These are phyloP conservation scores for Leptatherina wallacei DNA, from an alignment of 2,797 vertebrate species.

Conservation along the genomic window DNA sequence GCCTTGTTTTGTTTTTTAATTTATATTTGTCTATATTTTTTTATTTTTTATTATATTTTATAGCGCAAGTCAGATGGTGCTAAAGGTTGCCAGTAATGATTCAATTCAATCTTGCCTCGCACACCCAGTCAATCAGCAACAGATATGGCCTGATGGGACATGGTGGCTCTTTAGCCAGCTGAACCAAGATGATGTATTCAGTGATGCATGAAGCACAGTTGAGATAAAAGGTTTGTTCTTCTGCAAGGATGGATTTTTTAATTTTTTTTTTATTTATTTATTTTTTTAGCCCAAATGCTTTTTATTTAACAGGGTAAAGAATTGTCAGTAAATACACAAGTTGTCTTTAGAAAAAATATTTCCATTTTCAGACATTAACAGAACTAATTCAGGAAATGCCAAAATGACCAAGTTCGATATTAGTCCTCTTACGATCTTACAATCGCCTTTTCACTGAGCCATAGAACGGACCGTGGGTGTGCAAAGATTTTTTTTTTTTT, in stretches of 20 bases:
- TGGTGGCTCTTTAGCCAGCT: slow-evolving; percentile 15
- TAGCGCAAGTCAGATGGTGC: neutral
- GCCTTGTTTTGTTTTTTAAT: slow-evolving; percentile 4
- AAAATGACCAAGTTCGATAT: too few relatives aligned
- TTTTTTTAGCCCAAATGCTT: neutral
- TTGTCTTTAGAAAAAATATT: too few relatives aligned
- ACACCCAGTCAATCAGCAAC: slow-evolving; percentile 19
- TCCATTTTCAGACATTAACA: too few relatives aligned
- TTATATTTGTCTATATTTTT: too few relatives aligned
- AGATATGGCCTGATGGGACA: slow-evolving; percentile 4
- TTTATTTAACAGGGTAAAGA: neutral
- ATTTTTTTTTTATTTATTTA: slow-evolving; percentile 25
- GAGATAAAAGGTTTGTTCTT: slow-evolving; percentile 5
- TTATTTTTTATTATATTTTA: too few relatives aligned
- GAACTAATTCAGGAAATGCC: too few relatives aligned
- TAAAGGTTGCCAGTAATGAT: slow-evolving; percentile 18
- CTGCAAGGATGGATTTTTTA: slow-evolving; percentile 15
- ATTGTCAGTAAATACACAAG: too few relatives aligned
- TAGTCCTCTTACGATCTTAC: too few relatives aligned
- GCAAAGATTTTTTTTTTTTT: too few relatives aligned
- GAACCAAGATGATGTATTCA: slow-evolving; percentile 17
- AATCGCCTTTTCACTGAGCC: too few relatives aligned
- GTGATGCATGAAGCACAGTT: neutral
- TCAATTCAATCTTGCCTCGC: neutral
- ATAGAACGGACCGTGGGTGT: too few relatives aligned